Percentiles rank a stretch among this genome's conserved stretches.
These are phyloP conservation scores for Litoditis marina DNA, from an alignment of 2,888 invertebrate genomes.

Conservation along the genomic window DNA sequence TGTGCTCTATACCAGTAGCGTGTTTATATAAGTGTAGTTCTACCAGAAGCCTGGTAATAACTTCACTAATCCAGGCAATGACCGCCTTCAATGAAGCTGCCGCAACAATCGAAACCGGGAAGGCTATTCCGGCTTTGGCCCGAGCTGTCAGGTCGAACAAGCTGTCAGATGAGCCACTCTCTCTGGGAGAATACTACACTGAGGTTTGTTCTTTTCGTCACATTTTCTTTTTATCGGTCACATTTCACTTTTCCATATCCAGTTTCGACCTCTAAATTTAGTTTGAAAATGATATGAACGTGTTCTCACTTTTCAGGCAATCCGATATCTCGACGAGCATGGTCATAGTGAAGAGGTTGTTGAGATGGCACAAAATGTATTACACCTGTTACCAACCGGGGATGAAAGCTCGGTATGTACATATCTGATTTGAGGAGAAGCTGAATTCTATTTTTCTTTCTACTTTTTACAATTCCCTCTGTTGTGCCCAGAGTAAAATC, in stretches of 20 bases:
- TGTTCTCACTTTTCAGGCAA: slow-evolving; percentile 18
- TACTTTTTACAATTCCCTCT: neutral
- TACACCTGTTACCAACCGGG: slow-evolving; percentile 27
- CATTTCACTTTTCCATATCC: neutral
- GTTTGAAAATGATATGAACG: neutral
- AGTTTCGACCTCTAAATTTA: neutral
- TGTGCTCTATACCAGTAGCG: too few relatives aligned
- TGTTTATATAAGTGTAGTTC: too few relatives aligned
- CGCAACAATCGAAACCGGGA: slow-evolving; percentile 27
- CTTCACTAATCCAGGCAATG: slow-evolving; percentile 18
- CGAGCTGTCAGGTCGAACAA: slow-evolving; percentile 25
- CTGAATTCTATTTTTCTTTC: neutral
- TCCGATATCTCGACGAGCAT: slow-evolving; percentile 42
- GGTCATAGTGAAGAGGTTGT: slow-evolving; percentile 40
- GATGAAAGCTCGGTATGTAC: slow-evolving; percentile 21
- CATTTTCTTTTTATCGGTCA: neutral
- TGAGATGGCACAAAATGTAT: slow-evolving; percentile 33
- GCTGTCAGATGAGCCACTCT: slow-evolving; percentile 1
- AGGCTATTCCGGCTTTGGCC: slow-evolving; percentile 38
- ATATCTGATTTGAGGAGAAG: neutral
- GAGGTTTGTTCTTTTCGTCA: too few relatives aligned
- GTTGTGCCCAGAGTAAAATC: too few relatives aligned
- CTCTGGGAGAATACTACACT: slow-evolving; percentile 20
- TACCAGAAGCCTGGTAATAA: too few relatives aligned
- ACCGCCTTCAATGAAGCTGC: slow-evolving; percentile 37